These are phyloP conservation scores for Rhagoletis pomonella DNA, from an alignment of 1,140 invertebrate species.

Conservation along the genomic window DNA sequence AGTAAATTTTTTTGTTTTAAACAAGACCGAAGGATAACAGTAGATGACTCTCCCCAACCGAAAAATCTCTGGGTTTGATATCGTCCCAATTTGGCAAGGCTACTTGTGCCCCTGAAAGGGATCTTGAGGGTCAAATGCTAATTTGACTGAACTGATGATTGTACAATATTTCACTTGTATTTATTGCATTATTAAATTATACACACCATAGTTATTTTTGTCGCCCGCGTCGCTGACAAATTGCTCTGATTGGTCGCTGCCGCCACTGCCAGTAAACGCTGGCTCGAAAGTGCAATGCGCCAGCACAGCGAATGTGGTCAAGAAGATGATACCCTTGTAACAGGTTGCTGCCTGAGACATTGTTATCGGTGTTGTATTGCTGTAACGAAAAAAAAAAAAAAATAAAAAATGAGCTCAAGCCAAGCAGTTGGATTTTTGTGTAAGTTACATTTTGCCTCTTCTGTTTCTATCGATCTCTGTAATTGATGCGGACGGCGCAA, in stretches of 20 bases:
- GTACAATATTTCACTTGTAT: no score
- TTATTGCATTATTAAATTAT: neutral
- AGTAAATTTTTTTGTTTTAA: no score
- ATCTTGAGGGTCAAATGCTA: no score
- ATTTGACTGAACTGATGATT: no score
- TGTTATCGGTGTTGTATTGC: neutral
- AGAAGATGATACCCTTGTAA: constrained; percentile 60
- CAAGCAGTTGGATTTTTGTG: neutral
- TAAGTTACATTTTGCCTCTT: neutral
- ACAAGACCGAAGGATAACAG: no score
- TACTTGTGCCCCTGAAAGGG: no score
- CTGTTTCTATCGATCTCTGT: neutral
- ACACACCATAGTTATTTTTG: constrained; percentile 57
- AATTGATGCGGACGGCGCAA: neutral
- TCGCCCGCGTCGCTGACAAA: constrained; percentile 57
- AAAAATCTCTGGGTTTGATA: no score
- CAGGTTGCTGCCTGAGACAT: constrained; percentile 55
- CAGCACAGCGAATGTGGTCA: constrained; percentile 59
- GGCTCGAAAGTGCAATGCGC: constrained; percentile 56
- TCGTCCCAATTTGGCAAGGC: no score
- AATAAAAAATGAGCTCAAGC: neutral
- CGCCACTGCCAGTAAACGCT: constrained; percentile 31
- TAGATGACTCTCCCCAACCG: no score
- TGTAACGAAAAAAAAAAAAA: neutral
- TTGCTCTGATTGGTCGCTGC: constrained; percentile 53